Evolutionary conservation across 1,140 invertebrate genomes (phyloP), one percentile per base, ranked within the genome.

Genomic region (Philaenus spumarius): DNA sequence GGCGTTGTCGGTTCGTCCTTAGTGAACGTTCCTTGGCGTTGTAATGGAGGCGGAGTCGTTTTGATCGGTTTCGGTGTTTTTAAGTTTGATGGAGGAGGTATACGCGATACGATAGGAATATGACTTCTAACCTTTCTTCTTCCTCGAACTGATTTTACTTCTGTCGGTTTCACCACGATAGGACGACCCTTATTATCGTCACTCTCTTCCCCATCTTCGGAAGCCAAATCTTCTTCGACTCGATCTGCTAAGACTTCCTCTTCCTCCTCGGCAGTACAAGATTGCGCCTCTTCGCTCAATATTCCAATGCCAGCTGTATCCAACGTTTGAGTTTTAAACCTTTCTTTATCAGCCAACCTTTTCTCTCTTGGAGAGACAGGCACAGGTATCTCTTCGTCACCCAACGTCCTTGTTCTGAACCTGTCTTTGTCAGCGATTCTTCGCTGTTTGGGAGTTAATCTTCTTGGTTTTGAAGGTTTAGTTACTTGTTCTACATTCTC

Each of bases 131-230:
- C 53, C 68, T 87, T 92, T 65, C 89, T 82, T 46, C 86, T 73
- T 0, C 90, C 90, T 48, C 90, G 75, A 24, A 95, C 81, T 1
- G 72, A 78, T 72, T 92, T 93, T 0, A 74, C 73, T 62, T 73
- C 73, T 22, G 60, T 59, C 1, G 80, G 80, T 67, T 85, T 86
- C 0, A 78, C 74, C 50, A 83, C 82, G 64, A 78, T 78, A n/a
- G 79, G 74, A 67, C 80, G 80, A 3, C 68, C 70, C 60, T 72
- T 70, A 4, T 77, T 75, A 1, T 72, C 67, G 4, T 67, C 67
- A n/a, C 66, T 50, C 5, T 68, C 67, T 7, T 56, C 67, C 15
- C 68, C 63, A 11, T 73, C 68, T 9, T 66, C 66, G 1, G 22
- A 23, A 5, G 43, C 24, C 17, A 20, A 9, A 14, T 19, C 30